Evolutionary conservation across 2,113 vertebrate species (phyloP).

Genomic region (Mystacornis crossleyi): DNA sequence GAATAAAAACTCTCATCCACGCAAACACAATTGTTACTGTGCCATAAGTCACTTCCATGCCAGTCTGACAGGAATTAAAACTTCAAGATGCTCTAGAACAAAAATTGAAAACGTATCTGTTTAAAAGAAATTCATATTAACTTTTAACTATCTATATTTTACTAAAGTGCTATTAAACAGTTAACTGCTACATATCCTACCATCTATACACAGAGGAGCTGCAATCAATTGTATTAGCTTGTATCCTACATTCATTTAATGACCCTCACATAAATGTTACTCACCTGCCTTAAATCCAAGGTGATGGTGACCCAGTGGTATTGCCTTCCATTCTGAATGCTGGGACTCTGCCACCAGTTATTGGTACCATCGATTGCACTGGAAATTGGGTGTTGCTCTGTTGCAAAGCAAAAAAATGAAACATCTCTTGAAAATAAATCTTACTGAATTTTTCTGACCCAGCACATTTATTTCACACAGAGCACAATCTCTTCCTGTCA

Average conservation of each 20-base stretch:
- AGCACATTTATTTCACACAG: background rate
- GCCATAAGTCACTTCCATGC: background rate
- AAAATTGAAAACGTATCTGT: background rate
- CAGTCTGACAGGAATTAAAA: background rate
- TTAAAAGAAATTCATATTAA: background rate
- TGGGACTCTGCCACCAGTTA: constrained; percentile 98
- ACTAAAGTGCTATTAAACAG: background rate
- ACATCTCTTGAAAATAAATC: background rate
- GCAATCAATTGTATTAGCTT: background rate
- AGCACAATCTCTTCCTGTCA: background rate
- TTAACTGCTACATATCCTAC: background rate
- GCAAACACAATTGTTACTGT: background rate
- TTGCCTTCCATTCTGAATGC: constrained; percentile 93
- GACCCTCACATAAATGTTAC: background rate
- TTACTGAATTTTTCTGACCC: background rate
- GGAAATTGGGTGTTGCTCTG: constrained; percentile 92
- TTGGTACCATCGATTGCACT: constrained; percentile 95
- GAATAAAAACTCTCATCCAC: background rate
- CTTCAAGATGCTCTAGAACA: background rate
- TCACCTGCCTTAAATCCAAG: constrained; percentile 93
- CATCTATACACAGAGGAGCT: background rate
- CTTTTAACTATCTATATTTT: background rate
- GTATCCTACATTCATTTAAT: background rate
- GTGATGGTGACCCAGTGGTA: constrained; percentile 96
- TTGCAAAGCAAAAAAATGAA: background rate